These are phyloP conservation scores for Heteromurus nitidus DNA, from an alignment of 2,888 invertebrate species.

Conservation along the genomic window DNA sequence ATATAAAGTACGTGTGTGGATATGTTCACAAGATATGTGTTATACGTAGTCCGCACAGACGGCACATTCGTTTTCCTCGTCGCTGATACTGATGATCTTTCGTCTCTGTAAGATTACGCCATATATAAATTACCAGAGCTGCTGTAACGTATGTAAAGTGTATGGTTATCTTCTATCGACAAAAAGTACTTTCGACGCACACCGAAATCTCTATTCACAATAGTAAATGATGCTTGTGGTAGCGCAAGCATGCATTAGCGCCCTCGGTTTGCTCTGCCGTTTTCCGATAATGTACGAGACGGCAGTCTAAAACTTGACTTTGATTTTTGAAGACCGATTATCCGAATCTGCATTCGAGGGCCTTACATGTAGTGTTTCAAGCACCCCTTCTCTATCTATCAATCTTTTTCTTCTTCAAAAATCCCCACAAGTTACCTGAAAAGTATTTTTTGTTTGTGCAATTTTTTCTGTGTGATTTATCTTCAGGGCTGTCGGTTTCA, in stretches of 20 bases:
- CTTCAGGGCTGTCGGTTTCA: slow-evolving; percentile 1
- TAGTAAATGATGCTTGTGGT: slow-evolving; percentile 2
- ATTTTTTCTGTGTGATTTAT: slow-evolving; percentile 26
- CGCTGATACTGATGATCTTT: no score
- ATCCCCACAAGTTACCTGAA: slow-evolving; percentile 12
- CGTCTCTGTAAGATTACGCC: no score
- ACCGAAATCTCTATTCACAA: background rate
- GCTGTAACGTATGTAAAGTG: no score
- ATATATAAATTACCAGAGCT: no score
- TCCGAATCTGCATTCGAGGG: slow-evolving; percentile 66
- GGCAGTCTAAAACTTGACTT: slow-evolving; percentile 69
- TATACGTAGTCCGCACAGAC: no score
- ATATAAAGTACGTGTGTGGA: no score
- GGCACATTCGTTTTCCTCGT: no score
- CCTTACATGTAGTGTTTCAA: slow-evolving; percentile 58
- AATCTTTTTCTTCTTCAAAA: slow-evolving; percentile 17
- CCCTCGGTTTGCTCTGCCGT: slow-evolving; percentile 47
- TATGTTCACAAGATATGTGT: no score
- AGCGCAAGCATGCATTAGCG: background rate
- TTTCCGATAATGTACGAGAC: slow-evolving; percentile 60
- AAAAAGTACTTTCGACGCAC: background rate
- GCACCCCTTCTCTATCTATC: slow-evolving; percentile 25
- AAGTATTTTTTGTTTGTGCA: slow-evolving; percentile 11
- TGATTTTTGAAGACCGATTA: slow-evolving; percentile 67
- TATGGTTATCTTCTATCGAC: no score